These are phyloP conservation scores for Pocota personata DNA, from an alignment of 2,888 invertebrate species.

Conservation along the genomic window DNA sequence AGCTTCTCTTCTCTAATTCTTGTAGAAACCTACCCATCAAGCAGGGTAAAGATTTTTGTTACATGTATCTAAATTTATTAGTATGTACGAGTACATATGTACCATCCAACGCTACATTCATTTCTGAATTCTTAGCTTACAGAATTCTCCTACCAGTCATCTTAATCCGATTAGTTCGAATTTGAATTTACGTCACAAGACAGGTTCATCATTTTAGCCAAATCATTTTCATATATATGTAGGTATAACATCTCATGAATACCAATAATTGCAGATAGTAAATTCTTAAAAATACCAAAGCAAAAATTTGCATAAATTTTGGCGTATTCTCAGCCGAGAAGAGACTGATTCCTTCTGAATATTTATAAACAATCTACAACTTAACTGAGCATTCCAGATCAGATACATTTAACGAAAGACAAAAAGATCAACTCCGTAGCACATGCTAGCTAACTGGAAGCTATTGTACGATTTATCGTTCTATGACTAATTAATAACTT, in stretches of 20 bases:
- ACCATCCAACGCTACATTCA: too few relatives aligned
- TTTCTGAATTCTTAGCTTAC: background rate
- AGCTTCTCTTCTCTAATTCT: too few relatives aligned
- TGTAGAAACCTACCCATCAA: too few relatives aligned
- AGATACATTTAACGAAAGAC: background rate
- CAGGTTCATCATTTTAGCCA: background rate
- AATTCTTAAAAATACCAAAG: background rate
- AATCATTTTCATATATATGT: background rate
- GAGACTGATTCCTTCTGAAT: conserved; percentile 16
- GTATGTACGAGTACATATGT: too few relatives aligned
- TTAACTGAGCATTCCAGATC: background rate
- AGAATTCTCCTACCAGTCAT: background rate
- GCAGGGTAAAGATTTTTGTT: too few relatives aligned
- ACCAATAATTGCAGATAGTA: background rate
- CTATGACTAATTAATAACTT: conserved; percentile 11
- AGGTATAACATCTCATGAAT: conserved; percentile 12
- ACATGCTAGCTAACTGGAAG: background rate
- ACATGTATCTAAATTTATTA: too few relatives aligned
- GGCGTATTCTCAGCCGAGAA: background rate
- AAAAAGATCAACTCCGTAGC: background rate
- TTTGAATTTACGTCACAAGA: conserved; percentile 1
- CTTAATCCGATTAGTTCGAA: too few relatives aligned
- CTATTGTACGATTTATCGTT: conserved; percentile 4
- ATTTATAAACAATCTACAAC: conserved; percentile 6
- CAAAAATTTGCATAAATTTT: background rate